Evolutionary conservation across 2,113 vertebrate genomes (phyloP), one percentile per base, ranked within the genome.

Genomic region (Cynopterus brachyotis): DNA sequence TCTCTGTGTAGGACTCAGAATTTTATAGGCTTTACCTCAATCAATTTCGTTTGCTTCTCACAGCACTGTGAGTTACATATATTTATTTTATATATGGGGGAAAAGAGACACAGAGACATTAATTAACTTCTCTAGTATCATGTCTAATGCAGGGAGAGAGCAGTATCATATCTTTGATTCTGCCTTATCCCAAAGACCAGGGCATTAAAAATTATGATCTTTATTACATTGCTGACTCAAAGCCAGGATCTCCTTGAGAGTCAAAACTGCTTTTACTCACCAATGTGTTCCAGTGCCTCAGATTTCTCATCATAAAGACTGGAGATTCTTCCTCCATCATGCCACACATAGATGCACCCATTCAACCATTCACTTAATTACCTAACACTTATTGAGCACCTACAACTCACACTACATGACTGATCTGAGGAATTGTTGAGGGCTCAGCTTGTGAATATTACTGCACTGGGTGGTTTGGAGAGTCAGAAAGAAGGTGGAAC

Each of bases 241-340:
- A 87, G 9, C 24, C 15, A 45, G 30, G 5, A 64, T 87, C 15
- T 90, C 15, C 13, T 26, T 20, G 20, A 62, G 9, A 8, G 1
- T 40, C 17, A 35, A 62, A 60, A 53, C 3, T 55, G 15, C 73
- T 73, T 79, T 47, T 57, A 60, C 30, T 93, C 70, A 62, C 5
- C 4, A 1, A 1, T 64, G 5, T n/a, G 9, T 42, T 24, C 8
- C 5, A n/a, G 26, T 12, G 26, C 10, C 30, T 69, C 35, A 3
- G 64, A 57, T 28, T 26, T 30, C 42, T 73, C 10, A 59, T 30
- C 11, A 17, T 53, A 62, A 79, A 69, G 50, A 42, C 7, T 6
- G 26, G 8, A n/a, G 3, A 37, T 24, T 72, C 57, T 67, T 84
- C n/a, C 15, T 55, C 55, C 6, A 2, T 64, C 5, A 17, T 26